A percentile compares a stretch with the other conserved stretches of the same genome.
phyloP scores from a whole-genome alignment of 2,888 invertebrate species.

The Scaptomyza caliginosa region DNA sequence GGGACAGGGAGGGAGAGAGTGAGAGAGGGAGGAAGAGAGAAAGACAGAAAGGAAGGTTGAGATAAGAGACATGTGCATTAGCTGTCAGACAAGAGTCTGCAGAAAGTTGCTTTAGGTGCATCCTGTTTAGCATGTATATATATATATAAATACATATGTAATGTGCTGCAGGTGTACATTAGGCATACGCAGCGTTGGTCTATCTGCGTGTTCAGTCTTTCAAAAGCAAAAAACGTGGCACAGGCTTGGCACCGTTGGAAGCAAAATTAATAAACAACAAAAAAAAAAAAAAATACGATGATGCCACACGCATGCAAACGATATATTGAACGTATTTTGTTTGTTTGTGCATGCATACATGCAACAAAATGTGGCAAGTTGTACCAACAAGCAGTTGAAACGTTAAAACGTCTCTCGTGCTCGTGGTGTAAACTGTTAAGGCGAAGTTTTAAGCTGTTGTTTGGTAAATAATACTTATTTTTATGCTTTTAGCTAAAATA shows the following conservation, averaged over 20 bases:
- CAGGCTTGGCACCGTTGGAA: conserved; percentile 62
- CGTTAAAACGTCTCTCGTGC: conserved; percentile 27
- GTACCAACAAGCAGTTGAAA: not conserved
- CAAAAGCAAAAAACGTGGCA: not conserved
- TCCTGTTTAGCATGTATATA: conserved; percentile 13
- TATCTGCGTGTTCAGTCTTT: not conserved
- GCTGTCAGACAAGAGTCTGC: conserved; percentile 2
- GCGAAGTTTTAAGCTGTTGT: conserved; percentile 40
- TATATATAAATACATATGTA: not conserved
- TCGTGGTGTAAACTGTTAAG: conserved; percentile 40
- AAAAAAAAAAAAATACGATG: too few relatives aligned
- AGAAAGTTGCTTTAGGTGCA: conserved; percentile 2
- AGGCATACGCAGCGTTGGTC: conserved; percentile 42
- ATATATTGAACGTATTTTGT: too few relatives aligned
- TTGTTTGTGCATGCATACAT: not conserved
- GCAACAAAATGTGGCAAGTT: conserved; percentile 32
- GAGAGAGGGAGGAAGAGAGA: not conserved
- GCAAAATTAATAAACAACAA: conserved; percentile 83
- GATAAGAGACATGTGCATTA: conserved; percentile 20
- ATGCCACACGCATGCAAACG: conserved; percentile 21
- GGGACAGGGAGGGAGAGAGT: not conserved
- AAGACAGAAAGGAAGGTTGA: too few relatives aligned
- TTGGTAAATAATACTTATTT: conserved; percentile 46
- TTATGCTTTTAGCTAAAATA: conserved; percentile 62
- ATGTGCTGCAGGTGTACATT: conserved; percentile 7